These are phyloP conservation scores for Drosophila ustulata DNA, from an alignment of 2,888 invertebrate species.

Conservation along the genomic window DNA sequence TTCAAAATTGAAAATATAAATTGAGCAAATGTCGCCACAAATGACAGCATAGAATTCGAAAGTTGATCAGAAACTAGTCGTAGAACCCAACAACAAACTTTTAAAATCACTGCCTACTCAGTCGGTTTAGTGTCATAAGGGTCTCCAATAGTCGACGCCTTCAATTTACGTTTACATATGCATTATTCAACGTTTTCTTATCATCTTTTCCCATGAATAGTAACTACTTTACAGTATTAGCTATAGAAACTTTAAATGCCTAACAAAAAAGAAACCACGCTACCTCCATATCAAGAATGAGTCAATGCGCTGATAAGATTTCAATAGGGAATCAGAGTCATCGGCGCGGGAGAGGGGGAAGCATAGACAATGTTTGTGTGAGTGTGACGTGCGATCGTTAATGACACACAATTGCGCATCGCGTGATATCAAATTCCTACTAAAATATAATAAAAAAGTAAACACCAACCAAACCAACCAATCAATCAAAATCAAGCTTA, in stretches of 20 bases:
- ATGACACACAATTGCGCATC: conserved; percentile 18
- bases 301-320: conserved; percentile 21
- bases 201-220: conserved; percentile 1
- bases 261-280: conserved; percentile 5
- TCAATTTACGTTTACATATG: not conserved
- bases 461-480: conserved; percentile 1
- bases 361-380: not conserved
- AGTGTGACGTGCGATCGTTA: conserved; percentile 12
- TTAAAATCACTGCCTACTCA: not conserved
- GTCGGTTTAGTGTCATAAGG: not conserved
- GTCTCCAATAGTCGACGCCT: not conserved
- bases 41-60: not conserved
- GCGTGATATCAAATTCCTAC: conserved; percentile 8
- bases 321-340: not conserved
- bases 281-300: conserved; percentile 28
- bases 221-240: conserved; percentile 3
- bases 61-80: not conserved
- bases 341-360: not conserved
- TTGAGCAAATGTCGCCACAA: not conserved
- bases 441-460: conserved; percentile 10
- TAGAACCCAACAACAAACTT: not conserved
- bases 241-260: conserved; percentile 2
- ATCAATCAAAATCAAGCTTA: conserved; percentile 25
- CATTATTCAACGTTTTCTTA: conserved; percentile 7
- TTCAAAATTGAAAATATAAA: not conserved